A percentile compares a stretch with the other conserved stretches of the same genome.
phyloP scores from a whole-genome alignment of 2,113 vertebrate genomes.

The Phalacrocorax carbo region DNA sequence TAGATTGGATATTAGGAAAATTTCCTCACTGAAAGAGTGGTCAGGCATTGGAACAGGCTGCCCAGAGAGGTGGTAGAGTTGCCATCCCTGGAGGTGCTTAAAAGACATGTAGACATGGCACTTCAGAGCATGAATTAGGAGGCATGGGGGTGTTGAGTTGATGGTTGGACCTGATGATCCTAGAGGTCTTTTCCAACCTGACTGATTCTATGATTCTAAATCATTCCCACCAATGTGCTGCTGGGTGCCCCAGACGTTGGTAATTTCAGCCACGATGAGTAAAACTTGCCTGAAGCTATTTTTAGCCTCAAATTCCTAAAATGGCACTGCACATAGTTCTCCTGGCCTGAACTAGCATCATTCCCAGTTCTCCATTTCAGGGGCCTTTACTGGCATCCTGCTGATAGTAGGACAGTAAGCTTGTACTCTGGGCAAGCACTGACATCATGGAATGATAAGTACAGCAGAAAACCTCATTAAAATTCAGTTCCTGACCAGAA shows the following conservation, averaged over 20 bases:
- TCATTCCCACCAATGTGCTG: neutral
- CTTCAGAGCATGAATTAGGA: too few relatives aligned
- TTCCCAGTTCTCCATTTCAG: neutral
- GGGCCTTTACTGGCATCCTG: neutral
- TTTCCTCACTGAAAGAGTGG: too few relatives aligned
- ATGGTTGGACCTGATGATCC: too few relatives aligned
- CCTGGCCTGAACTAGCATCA: neutral
- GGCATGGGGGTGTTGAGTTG: too few relatives aligned
- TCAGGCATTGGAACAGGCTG: too few relatives aligned
- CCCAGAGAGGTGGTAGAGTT: too few relatives aligned
- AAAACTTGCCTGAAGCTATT: neutral
- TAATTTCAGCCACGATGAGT: neutral
- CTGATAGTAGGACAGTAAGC: neutral
- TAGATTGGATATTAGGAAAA: too few relatives aligned
- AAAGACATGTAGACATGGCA: too few relatives aligned
- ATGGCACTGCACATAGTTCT: neutral
- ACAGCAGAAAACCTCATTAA: neutral
- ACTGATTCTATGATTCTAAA: neutral
- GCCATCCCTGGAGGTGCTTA: too few relatives aligned
- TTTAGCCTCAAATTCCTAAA: neutral
- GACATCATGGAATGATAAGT: neutral
- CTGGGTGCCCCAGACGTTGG: neutral
- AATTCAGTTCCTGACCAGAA: neutral
- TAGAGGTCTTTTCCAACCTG: too few relatives aligned
- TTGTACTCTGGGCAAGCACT: neutral